Conservation (phyloP, 2,797 vertebrate genomes). For the Phalanger gymnotis region DNA sequence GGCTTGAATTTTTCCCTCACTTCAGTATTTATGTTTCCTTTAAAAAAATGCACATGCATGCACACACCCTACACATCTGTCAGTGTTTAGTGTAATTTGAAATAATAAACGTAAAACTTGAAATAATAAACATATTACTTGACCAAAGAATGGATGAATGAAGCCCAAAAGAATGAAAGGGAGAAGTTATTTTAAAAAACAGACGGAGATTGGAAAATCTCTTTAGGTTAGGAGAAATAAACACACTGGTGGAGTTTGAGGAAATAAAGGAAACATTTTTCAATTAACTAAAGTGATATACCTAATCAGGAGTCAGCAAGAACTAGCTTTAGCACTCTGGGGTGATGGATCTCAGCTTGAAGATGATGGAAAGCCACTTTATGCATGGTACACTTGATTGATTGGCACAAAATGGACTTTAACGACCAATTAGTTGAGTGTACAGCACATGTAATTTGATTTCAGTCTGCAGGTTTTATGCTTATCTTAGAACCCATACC, state of each 20-base stretch:
- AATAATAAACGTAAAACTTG: slow-evolving; percentile 66
- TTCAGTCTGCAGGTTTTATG: slow-evolving; percentile 62
- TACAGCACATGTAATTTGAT: slow-evolving; percentile 70
- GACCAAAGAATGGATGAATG: slow-evolving; percentile 61
- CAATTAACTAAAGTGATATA: slow-evolving; percentile 43
- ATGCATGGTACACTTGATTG: slow-evolving; percentile 62
- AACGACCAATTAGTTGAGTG: slow-evolving; percentile 69
- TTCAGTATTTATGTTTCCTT: slow-evolving; percentile 52
- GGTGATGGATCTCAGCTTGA: slow-evolving; percentile 23
- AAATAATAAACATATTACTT: slow-evolving; percentile 66
- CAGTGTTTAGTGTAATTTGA: slow-evolving; percentile 67
- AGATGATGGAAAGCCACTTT: slow-evolving; percentile 48
- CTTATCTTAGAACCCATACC: slow-evolving; percentile 73
- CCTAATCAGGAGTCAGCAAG: slow-evolving; percentile 39
- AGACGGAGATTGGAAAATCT: slow-evolving; percentile 20
- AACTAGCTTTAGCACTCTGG: slow-evolving; percentile 39
- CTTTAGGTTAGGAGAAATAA: slow-evolving; percentile 44
- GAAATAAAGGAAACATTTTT: slow-evolving; percentile 54
- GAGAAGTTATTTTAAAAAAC: slow-evolving; percentile 62
- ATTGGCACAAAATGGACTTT: slow-evolving; percentile 64
- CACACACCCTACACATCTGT: slow-evolving; percentile 49
- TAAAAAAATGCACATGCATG: slow-evolving; percentile 5
- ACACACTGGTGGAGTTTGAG: slow-evolving; percentile 39
- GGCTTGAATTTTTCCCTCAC: slow-evolving; percentile 55
- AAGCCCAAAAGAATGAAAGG: slow-evolving; percentile 42